Conservation (phyloP, 2,113 vertebrate genomes). For the Phainopepla nitens region DNA sequence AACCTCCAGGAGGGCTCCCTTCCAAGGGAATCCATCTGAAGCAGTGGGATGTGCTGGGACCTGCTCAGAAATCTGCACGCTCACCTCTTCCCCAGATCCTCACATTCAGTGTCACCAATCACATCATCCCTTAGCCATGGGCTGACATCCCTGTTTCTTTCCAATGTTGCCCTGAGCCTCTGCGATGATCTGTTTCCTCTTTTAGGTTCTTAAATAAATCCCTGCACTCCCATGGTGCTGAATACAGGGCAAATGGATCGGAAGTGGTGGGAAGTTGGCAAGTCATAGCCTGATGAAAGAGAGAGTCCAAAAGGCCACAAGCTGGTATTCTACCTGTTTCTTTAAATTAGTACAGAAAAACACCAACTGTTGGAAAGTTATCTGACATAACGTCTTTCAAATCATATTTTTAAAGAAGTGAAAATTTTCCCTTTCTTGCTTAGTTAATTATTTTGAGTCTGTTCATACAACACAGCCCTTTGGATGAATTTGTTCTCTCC, state of each 20-base stretch:
- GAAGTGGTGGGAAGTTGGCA: neutral
- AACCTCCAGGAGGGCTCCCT: neutral
- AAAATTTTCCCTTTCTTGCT: neutral
- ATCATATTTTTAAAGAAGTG: neutral
- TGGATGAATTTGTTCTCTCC: neutral
- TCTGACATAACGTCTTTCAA: neutral
- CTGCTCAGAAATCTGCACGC: fast-evolving
- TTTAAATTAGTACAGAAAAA: neutral
- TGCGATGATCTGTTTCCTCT: neutral
- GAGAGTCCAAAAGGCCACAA: neutral
- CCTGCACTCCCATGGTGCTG: neutral
- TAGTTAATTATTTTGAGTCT: neutral
- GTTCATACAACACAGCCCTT: neutral
- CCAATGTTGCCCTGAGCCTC: neutral
- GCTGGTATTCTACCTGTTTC: neutral
- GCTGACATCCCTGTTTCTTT: neutral
- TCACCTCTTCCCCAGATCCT: neutral
- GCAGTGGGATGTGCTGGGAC: neutral
- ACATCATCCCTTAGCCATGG: neutral
- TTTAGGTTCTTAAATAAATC: neutral
- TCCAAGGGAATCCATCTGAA: neutral
- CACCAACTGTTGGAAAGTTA: neutral
- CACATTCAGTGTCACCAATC: neutral
- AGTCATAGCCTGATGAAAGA: neutral
- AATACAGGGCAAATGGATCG: neutral